Evolutionary conservation across 2,797 vertebrate genomes (phyloP).

Genomic region (Crenichthys baileyi): DNA sequence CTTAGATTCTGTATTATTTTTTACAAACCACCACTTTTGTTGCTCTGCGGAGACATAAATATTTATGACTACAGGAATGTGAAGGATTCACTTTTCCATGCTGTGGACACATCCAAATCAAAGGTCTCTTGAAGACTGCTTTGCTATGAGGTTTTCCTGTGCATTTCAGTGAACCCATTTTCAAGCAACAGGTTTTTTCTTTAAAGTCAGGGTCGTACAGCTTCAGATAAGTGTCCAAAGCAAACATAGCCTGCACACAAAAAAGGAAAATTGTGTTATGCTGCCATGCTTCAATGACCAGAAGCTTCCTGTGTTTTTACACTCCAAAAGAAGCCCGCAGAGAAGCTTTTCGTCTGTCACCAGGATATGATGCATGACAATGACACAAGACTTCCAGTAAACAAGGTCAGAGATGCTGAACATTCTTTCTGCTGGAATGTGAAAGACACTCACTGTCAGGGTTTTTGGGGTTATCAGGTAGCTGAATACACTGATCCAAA

Average conservation of each 20-base stretch:
- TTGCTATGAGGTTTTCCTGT: not conserved
- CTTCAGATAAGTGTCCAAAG: conserved; percentile 20
- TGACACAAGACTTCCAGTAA: conserved; percentile 43
- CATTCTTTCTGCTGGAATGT: conserved; percentile 60
- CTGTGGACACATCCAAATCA: not conserved
- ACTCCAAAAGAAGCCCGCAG: conserved; percentile 30
- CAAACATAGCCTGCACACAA: conserved; percentile 19
- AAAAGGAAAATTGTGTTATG: conserved; percentile 10
- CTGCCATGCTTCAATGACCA: conserved; percentile 24
- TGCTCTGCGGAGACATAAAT: not conserved
- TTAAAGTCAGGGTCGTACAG: conserved; percentile 6
- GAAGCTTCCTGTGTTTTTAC: conserved; percentile 43
- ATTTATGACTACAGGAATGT: not conserved
- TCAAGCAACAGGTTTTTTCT: not conserved
- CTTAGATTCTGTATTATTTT: not conserved
- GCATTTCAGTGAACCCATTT: not conserved
- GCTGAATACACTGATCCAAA: conserved; percentile 20
- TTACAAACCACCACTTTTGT: not conserved
- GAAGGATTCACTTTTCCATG: not conserved
- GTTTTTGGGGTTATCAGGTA: conserved; percentile 44
- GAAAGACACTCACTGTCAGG: conserved; percentile 40
- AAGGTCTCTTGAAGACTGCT: not conserved
- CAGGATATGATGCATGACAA: conserved; percentile 59
- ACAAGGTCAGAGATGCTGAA: conserved; percentile 30
- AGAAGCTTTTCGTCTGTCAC: conserved; percentile 39